Evolutionary conservation across 1,140 invertebrate species (phyloP).

Genomic region (Uloborus diversus): DNA sequence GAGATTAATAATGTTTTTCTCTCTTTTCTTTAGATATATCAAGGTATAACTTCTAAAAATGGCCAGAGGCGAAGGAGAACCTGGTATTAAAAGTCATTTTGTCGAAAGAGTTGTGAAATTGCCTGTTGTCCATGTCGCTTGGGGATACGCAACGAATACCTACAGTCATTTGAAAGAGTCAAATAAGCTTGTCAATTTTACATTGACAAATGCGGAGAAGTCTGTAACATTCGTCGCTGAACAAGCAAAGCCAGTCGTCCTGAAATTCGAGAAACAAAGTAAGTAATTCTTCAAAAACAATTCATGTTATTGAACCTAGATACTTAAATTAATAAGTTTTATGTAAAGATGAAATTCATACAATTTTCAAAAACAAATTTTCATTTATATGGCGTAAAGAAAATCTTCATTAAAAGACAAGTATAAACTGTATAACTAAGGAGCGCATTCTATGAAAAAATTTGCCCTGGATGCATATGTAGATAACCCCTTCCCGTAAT

Average conservation of each 20-base stretch:
- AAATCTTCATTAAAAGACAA: too few species aligned
- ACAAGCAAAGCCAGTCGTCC: slow-evolving; percentile 51
- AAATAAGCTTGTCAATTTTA: slow-evolving; percentile 49
- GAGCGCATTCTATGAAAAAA: too few species aligned
- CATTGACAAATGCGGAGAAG: slow-evolving; percentile 55
- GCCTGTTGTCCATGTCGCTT: slow-evolving; percentile 48
- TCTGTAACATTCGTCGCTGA: slow-evolving; percentile 43
- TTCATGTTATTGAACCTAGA: neutral
- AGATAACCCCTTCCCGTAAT: too few species aligned
- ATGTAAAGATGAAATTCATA: too few species aligned
- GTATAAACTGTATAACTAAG: too few species aligned
- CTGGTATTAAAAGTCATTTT: slow-evolving; percentile 41
- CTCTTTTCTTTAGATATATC: neutral
- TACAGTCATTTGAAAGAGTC: slow-evolving; percentile 50
- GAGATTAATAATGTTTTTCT: too few species aligned
- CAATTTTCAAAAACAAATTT: too few species aligned
- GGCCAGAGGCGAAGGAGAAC: slow-evolving; percentile 48
- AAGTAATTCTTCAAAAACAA: neutral
- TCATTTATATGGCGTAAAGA: too few species aligned
- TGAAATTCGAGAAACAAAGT: slow-evolving; percentile 56
- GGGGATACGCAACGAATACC: slow-evolving; percentile 47
- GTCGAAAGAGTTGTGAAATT: slow-evolving; percentile 47
- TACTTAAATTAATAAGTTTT: neutral
- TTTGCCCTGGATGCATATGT: too few species aligned
- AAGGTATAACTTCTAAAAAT: slow-evolving; percentile 17